Evolutionary conservation across 2,113 vertebrate genomes (phyloP), one percentile per base, ranked within the genome.

Genomic region (Cavia porcellus): DNA sequence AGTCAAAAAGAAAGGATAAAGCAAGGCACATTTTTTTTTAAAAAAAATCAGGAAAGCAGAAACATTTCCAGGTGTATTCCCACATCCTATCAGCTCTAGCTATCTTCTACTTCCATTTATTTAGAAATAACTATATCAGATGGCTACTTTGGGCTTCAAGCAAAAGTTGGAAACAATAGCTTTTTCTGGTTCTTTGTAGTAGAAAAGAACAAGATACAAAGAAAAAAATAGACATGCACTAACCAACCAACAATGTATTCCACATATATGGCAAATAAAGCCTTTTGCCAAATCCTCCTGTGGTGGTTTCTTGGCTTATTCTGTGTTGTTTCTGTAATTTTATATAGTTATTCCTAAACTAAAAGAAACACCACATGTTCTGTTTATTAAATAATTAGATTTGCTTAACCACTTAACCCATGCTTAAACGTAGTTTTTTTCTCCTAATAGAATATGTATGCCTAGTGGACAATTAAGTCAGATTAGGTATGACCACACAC

Each of bases 1-100:
- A 61, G 19, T 93, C 12, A 35, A 62, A 80, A 82, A 95, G 22
- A 91, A 95, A 89, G 74, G 42, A 89, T 14, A 38, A 92, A 68
- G 57, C 20, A 59, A 10, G 28, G 5, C 0, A 3, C 45, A 32
- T 86, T n/a, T 45, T 66, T 75, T 35, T 92, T 94, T 89, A 52
- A 4, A 84, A 94, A 89, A 52, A 4, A 84, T 90, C 8, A 91
- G 25, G 17, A 85, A 90, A 92, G 47, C 50, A 66, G 50, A 94
- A 45, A 3, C 3, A 83, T 52, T 86, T 35, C 35, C 61, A 87
- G 42, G 77, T 92, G 15, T 28, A 57, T 57, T 28, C 50, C 30
- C 35, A 45, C 35, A 25, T 83, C 50, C 35, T 61, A 8, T 42
- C 22, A 88, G 14, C 25, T 74, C 30, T 20, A 47, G 1, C 64